A percentile compares a stretch with the other conserved stretches of the same genome.
Conservation (phyloP, 2,113 vertebrate species). For the Lamprotornis superbus region DNA sequence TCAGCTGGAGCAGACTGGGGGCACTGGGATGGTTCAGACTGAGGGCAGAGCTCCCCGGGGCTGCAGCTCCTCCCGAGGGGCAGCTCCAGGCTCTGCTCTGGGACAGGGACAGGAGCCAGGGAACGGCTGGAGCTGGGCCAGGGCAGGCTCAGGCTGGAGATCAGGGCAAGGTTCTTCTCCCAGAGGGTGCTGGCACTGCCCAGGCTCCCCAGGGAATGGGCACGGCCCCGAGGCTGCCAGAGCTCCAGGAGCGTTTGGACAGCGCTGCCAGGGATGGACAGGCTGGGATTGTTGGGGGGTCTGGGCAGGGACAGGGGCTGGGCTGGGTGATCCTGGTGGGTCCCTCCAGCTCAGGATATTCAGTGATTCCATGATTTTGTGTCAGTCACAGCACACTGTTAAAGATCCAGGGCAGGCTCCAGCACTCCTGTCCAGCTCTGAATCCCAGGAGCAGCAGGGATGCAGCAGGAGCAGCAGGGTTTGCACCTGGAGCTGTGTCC, state of each 20-base stretch:
- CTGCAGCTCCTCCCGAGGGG: background rate
- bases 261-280: background rate
- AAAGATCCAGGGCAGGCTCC: background rate
- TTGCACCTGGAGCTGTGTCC: background rate
- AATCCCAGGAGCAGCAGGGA: background rate
- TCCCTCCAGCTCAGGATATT: background rate
- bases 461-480: background rate
- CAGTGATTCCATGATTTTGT: background rate
- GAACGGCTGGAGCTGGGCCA: background rate
- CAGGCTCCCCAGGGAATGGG: background rate
- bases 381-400: background rate
- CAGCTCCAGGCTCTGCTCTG: background rate
- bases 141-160: background rate
- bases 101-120: background rate
- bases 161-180: background rate
- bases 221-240: background rate
- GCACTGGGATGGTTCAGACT: too few relatives aligned
- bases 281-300: background rate
- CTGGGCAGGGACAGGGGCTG: accelerated
- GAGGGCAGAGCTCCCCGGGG: background rate
- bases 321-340: accelerated
- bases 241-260: background rate
- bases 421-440: background rate
- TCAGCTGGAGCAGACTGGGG: too few relatives aligned
- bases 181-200: background rate